Evolutionary conservation across 2,888 invertebrate species (phyloP), one percentile per base, ranked within the genome.

Genomic region (Macaria liturata): DNA sequence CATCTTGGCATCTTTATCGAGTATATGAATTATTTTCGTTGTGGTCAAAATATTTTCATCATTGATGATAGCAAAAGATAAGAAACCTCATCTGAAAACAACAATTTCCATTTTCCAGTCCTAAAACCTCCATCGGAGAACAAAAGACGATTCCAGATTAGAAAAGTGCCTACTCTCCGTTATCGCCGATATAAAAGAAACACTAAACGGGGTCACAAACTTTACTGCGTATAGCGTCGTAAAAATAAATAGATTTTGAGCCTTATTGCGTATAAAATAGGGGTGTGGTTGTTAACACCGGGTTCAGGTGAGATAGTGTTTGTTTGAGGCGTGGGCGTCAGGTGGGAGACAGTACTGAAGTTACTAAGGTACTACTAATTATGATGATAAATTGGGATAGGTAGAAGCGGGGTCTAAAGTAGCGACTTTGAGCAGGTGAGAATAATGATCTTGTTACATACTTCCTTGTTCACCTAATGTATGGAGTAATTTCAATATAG

Each of bases 261-360:
- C 55, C 68, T 61, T 68, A 68, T 66, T 63, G 59, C 62, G 52
- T 40, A 56, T 54, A 51, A 53, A 49, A 62, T 64, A 56, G 59
- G 48, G 61, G 57, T 57, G 57, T 64, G 54, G 58, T 55, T 54
- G 57, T 57, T 61, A 57, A 58, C 55, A 46, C 39, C 46, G 54
- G 60, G 57, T 58, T 64, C 61, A 66, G 67, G 66, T 66, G 65
- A 56, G 68, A 69, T 66, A 61, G 66, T 63, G 57, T 61, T 59
- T 61, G 59, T 34, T 46, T n/a, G 31, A 53, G 45, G 52, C 48
- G 52, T 46, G 44, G 40, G 52, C 39, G n/a, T 51, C 4, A n/a
- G 32, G 45, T 49, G 20, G 8, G 9, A 39, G 32, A 39, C 58
- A 49, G 54, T 58, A 49, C 43, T 44, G 37, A 43, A 46, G 49